These are phyloP conservation scores for Coturnix japonica DNA, from an alignment of 2,113 vertebrate species.

Conservation along the genomic window DNA sequence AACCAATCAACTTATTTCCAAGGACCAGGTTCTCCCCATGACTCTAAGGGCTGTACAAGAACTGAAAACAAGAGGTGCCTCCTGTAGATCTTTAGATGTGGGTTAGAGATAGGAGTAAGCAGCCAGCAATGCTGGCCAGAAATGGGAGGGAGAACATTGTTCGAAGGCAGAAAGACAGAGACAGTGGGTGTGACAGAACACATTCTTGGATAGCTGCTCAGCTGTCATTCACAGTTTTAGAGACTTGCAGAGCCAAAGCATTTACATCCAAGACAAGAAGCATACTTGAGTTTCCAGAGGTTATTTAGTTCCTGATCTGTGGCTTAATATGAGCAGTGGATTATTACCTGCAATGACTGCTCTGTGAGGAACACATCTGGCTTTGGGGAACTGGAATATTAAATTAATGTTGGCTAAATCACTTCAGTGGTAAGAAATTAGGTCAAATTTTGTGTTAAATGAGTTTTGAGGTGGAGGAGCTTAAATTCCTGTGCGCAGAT, in stretches of 20 bases:
- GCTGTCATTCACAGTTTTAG: neutral
- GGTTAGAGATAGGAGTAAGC: neutral
- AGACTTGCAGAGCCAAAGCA: neutral
- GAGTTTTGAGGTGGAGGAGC: neutral
- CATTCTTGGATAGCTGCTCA: fast-evolving
- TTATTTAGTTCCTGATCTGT: neutral
- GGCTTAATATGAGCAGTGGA: neutral
- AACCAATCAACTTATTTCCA: neutral
- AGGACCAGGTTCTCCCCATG: neutral
- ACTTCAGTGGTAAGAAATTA: neutral
- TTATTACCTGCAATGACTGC: neutral
- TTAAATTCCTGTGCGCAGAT: neutral
- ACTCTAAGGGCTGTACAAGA: neutral
- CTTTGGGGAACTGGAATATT: neutral
- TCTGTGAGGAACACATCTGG: neutral
- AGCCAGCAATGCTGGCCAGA: fast-evolving
- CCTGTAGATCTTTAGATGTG: neutral
- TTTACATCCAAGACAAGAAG: neutral
- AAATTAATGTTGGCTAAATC: neutral
- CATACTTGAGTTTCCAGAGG: neutral
- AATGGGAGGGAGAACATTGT: neutral
- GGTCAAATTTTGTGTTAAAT: neutral
- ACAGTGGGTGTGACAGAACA: fast-evolving
- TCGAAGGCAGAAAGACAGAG: neutral
- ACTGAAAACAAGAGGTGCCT: fast-evolving